Conservation (phyloP, 1,140 invertebrate genomes). For the Lamellibrachia luymesi region DNA sequence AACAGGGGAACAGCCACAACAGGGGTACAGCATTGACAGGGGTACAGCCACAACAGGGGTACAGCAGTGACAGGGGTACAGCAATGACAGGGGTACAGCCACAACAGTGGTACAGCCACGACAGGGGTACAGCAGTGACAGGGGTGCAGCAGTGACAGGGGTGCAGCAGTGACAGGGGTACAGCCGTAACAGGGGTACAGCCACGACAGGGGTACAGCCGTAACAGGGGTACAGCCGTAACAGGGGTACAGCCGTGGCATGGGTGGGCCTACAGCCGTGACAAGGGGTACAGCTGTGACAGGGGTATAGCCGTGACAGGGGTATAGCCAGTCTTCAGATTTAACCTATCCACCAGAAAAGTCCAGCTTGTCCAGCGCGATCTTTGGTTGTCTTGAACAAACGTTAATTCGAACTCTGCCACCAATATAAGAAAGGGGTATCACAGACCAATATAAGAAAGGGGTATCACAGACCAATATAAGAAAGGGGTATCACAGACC, state of each 20-base stretch:
- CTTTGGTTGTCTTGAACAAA: too few relatives aligned
- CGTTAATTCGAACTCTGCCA: background rate
- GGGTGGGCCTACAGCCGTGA: background rate
- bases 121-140: background rate
- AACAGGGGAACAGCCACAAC: background rate
- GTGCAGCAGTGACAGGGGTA: background rate
- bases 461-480: too few relatives aligned
- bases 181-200: background rate
- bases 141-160: background rate
- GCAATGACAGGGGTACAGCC: background rate
- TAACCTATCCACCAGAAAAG: background rate
- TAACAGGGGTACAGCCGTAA: background rate
- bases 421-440: background rate
- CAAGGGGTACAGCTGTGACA: too few relatives aligned
- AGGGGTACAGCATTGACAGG: too few relatives aligned
- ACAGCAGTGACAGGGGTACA: background rate
- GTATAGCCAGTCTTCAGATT: background rate
- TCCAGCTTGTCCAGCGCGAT: background rate
- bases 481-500: too few relatives aligned
- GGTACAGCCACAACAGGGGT: too few relatives aligned
- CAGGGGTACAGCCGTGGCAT: background rate
- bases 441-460: background rate
- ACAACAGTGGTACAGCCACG: too few relatives aligned
- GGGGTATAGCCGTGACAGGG: too few relatives aligned
- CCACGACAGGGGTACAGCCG: background rate